These are phyloP conservation scores for Subacronicta megacephala DNA, from an alignment of 2,888 invertebrate species.

Conservation along the genomic window DNA sequence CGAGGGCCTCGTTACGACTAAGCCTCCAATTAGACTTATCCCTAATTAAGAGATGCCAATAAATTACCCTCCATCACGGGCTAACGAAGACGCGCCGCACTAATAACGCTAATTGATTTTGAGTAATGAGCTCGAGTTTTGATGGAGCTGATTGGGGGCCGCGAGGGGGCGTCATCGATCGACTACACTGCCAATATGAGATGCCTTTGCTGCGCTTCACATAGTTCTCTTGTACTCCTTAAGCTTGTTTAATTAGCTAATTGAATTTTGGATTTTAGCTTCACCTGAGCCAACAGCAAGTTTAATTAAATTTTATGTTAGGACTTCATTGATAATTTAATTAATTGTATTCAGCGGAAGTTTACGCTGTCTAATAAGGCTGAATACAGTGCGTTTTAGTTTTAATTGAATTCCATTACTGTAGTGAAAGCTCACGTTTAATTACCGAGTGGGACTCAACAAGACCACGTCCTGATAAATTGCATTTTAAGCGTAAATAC, in stretches of 20 bases:
- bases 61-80: constrained; percentile 90
- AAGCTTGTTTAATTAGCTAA: constrained; percentile 52
- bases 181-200: constrained; percentile 55
- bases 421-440: constrained; percentile 81
- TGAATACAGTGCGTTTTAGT: constrained; percentile 75
- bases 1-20: constrained; percentile 90
- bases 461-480: constrained; percentile 60
- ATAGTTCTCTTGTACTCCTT: constrained; percentile 51
- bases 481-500: constrained; percentile 52
- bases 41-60: constrained; percentile 91
- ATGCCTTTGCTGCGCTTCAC: constrained; percentile 45
- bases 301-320: constrained; percentile 49
- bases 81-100: constrained; percentile 90
- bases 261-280: constrained; percentile 45
- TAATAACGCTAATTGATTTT: constrained; percentile 90
- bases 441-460: constrained; percentile 74
- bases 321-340: constrained; percentile 54
- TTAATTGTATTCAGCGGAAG: constrained; percentile 69
- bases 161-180: constrained; percentile 78
- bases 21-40: constrained; percentile 91
- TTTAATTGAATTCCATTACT: constrained; percentile 85
- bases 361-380: constrained; percentile 71
- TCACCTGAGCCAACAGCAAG: constrained; percentile 33
- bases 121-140: constrained; percentile 89
- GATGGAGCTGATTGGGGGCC: constrained; percentile 85